These are phyloP conservation scores for Pseudomyrmex concolor DNA, from an alignment of 1,140 invertebrate species.

Conservation along the genomic window DNA sequence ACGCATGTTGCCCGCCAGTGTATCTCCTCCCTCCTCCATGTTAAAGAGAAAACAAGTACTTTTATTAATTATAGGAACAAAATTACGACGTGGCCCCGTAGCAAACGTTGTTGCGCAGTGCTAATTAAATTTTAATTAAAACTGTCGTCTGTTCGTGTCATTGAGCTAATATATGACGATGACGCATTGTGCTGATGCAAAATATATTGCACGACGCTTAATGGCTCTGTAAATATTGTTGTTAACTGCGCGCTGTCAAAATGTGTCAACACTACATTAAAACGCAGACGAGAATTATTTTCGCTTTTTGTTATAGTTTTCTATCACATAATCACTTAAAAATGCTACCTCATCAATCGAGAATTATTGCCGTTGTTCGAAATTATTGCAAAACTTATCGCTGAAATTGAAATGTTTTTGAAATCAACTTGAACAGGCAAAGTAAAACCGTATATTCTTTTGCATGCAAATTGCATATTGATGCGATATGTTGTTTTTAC, in stretches of 20 bases:
- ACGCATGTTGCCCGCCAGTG: background rate
- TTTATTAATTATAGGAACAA: constrained; percentile 56
- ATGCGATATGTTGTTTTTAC: no score
- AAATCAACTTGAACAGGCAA: no score
- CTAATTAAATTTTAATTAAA: constrained; percentile 63
- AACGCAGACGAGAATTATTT: no score
- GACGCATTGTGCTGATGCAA: constrained; percentile 15
- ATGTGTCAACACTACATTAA: no score
- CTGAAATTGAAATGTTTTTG: no score
- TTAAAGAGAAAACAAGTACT: constrained; percentile 46
- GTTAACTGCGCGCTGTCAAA: background rate
- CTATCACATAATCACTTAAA: background rate
- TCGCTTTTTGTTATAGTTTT: no score
- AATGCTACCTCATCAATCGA: background rate
- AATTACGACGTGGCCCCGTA: constrained; percentile 22
- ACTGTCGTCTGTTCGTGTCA: constrained; percentile 48
- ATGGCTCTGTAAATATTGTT: constrained; percentile 9
- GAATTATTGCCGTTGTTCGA: background rate
- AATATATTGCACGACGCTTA: constrained; percentile 19
- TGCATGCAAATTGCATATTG: no score
- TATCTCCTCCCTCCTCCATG: background rate
- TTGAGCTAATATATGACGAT: constrained; percentile 48
- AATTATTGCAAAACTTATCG: background rate
- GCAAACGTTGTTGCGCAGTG: constrained; percentile 36
- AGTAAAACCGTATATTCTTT: no score